phyloP scores from a whole-genome alignment of 2,797 vertebrate species.

The Ceryle rudis region DNA sequence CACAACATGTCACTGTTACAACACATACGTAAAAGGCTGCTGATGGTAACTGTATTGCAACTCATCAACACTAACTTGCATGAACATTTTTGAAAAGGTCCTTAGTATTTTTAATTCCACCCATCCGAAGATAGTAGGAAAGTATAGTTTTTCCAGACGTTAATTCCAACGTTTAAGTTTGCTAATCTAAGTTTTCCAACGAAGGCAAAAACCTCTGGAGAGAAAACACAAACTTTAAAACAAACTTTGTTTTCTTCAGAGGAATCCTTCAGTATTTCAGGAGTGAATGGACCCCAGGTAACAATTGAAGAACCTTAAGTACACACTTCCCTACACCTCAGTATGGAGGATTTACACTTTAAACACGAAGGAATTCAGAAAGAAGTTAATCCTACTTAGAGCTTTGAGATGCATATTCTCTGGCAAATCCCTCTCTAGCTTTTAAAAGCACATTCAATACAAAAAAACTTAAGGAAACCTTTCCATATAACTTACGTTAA shows the following conservation, averaged over 20 bases:
- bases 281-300: not conserved
- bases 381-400: not conserved
- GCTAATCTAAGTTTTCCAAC: not conserved
- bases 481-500: not conserved
- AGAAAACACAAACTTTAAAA: not conserved
- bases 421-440: not conserved
- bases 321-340: not conserved
- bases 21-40: not conserved
- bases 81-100: not conserved
- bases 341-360: not conserved
- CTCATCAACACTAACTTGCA: not conserved
- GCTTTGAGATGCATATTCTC: not conserved
- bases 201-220: not conserved
- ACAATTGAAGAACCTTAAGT: not conserved
- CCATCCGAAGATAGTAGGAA: not conserved
- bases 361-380: not conserved
- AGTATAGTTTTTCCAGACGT: not conserved
- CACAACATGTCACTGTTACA: not conserved
- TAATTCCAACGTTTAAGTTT: not conserved
- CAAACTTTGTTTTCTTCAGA: not conserved
- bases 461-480: not conserved
- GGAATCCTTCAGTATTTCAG: not conserved
- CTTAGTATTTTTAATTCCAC: not conserved
- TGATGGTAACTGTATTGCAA: not conserved
- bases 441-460: not conserved